phyloP scores from a whole-genome alignment of 2,888 invertebrate genomes.

The Metalampra italica region DNA sequence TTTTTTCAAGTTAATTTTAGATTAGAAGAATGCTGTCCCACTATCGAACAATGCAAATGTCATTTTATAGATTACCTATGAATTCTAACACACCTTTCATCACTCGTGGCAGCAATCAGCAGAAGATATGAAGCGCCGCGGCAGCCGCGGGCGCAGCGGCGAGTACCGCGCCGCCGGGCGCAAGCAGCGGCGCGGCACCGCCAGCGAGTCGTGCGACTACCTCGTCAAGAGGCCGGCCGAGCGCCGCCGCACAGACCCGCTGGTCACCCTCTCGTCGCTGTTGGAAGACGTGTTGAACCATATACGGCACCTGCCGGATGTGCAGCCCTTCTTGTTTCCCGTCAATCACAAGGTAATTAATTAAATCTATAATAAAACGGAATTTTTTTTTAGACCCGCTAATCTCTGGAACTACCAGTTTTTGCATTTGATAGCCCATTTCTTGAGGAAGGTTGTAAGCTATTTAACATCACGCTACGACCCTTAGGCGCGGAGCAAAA shows the following conservation, averaged over 20 bases:
- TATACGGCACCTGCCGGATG: slow-evolving; percentile 94
- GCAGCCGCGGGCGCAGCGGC: slow-evolving; percentile 86
- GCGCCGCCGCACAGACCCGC: slow-evolving; percentile 95
- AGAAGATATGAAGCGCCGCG: slow-evolving; percentile 89
- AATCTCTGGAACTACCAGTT: too few species aligned
- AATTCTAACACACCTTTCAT: too few species aligned
- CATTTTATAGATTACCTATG: too few species aligned
- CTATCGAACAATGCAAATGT: too few species aligned
- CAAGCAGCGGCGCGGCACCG: slow-evolving; percentile 49
- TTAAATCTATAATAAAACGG: background rate
- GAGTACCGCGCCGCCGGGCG: slow-evolving; percentile 58
- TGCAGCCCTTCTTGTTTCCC: slow-evolving; percentile 94
- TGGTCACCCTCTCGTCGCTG: slow-evolving; percentile 95
- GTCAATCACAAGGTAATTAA: slow-evolving; percentile 93
- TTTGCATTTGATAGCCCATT: too few species aligned
- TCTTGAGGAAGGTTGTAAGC: too few species aligned
- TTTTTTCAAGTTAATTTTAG: too few species aligned
- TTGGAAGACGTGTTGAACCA: slow-evolving; percentile 95
- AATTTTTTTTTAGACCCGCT: too few species aligned
- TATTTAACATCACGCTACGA: too few species aligned
- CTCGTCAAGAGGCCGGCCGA: slow-evolving; percentile 92
- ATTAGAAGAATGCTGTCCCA: too few species aligned
- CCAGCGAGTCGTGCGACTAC: slow-evolving; percentile 84
- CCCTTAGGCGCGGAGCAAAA: too few species aligned
- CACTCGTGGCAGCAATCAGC: slow-evolving; percentile 81